phyloP scores from a whole-genome alignment of 2,888 invertebrate species.

The Drosophila affinis region DNA sequence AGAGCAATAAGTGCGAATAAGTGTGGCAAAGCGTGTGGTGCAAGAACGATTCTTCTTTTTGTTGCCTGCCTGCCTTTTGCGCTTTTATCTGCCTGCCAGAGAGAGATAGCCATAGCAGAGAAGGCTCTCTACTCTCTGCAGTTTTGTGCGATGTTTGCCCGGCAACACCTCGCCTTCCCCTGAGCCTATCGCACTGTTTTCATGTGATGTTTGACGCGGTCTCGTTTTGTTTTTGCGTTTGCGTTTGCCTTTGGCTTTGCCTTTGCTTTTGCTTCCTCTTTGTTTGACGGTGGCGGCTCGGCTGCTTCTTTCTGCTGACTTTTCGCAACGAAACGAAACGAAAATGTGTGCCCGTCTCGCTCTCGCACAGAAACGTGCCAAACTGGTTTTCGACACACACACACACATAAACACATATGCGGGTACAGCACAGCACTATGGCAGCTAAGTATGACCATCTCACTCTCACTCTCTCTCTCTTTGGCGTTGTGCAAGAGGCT shows the following conservation, averaged over 20 bases:
- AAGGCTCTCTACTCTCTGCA: not conserved
- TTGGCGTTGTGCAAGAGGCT: constrained; percentile 10
- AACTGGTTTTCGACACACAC: constrained; percentile 63
- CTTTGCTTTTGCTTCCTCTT: constrained; percentile 73
- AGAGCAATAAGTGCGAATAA: constrained; percentile 47
- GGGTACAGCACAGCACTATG: constrained; percentile 55
- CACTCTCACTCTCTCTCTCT: not conserved
- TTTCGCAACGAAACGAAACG: constrained; percentile 32
- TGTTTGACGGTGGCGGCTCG: constrained; percentile 59
- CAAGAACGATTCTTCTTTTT: constrained; percentile 22
- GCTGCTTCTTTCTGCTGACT: constrained; percentile 28
- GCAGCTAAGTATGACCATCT: constrained; percentile 27
- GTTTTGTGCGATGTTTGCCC: constrained; percentile 20
- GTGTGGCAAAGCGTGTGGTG: constrained; percentile 44
- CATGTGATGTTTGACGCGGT: constrained; percentile 39
- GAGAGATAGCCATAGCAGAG: constrained; percentile 2
- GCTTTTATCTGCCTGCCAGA: constrained; percentile 16
- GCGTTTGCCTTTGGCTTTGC: constrained; percentile 42
- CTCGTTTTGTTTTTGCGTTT: constrained; percentile 42
- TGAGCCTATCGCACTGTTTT: constrained; percentile 27
- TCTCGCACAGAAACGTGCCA: constrained; percentile 74
- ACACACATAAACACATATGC: constrained; percentile 32
- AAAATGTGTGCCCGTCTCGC: constrained; percentile 48
- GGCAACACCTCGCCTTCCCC: constrained; percentile 7
- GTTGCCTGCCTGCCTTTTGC: constrained; percentile 18